Evolutionary conservation across 2,797 vertebrate species (phyloP), one percentile per base, ranked within the genome.

Genomic region (Delichon dasypus): DNA sequence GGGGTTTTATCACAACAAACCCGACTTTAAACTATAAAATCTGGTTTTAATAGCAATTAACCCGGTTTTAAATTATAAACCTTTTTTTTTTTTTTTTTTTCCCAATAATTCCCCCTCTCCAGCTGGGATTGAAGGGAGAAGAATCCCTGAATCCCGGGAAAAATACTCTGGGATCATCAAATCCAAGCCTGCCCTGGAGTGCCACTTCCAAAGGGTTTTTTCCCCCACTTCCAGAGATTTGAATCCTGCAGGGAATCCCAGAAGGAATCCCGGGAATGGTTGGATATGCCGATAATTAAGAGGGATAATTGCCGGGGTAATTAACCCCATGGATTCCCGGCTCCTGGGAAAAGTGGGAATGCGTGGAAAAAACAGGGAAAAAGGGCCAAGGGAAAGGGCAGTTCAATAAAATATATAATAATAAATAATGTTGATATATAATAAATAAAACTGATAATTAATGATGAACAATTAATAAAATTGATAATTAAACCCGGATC

Each of bases 71-170:
- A 62, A 22, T 17, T 2, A 27, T 17, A 27, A 62, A 51, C 9
- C 7, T 0, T 0, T 5, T 9, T 23, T 58, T 53, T 65, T 48
- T 21, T 7, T 10, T 10, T n/a, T n/a, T n/a, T n/a, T n/a, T n/a
- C 10, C 10, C 36, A n/a, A 4, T 9, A 40, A 27, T n/a, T 48
- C 11, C 0, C 0, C 18, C 23, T 18, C 14, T 57, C 62, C 22
- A n/a, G 11, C 23, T 9, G 34, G 34, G 30, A 79, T 29, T 6
- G 15, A 27, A 57, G 29, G 64, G 16, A 18, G 19, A n/a, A 6
- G 34, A 57, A 58, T 58, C 18, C 34, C 42, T 1, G 11, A 55
- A 67, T 79, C 34, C 51, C 11, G 1, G 48, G 16, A 48, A 38
- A 38, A 38, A 38, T 67, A 48, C n/a, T 58, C 5, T 29, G 53